These are phyloP conservation scores for Ceyx margarethae DNA, from an alignment of 2,113 vertebrate genomes.

Conservation along the genomic window DNA sequence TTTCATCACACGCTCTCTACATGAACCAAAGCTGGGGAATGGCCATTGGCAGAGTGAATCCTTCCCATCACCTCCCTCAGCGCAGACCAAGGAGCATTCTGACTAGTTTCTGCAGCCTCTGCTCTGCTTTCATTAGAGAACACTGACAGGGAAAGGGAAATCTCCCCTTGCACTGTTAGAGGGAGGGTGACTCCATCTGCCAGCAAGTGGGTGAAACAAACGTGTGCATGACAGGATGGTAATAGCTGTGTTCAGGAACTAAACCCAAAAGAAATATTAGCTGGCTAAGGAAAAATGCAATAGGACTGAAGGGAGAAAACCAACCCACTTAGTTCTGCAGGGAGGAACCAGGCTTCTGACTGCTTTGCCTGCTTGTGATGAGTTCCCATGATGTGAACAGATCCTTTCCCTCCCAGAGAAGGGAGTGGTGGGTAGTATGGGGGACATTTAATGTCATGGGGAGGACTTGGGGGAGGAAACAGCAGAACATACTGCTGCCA, in stretches of 20 bases:
- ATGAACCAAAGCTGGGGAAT: not conserved
- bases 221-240: not conserved
- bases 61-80: not conserved
- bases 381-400: not conserved
- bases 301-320: not conserved
- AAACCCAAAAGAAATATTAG: not conserved
- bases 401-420: not conserved
- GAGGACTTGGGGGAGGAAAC: not conserved
- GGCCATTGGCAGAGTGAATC: not conserved
- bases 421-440: not conserved
- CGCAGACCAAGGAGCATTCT: not conserved
- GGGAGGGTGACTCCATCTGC: not conserved
- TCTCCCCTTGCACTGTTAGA: not conserved
- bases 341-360: not conserved
- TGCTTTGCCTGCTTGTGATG: too few relatives aligned
- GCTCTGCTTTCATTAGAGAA: not conserved
- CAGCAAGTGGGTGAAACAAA: not conserved
- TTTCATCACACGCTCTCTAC: not conserved
- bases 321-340: not conserved
- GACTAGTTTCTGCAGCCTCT: not conserved
- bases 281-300: not conserved
- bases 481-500: not conserved
- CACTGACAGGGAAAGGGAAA: not conserved
- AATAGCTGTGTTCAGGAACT: not conserved
- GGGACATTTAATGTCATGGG: fast-evolving